Percentiles rank a stretch among this genome's conserved stretches.
Evolutionary conservation across 2,797 vertebrate species (phyloP).

Genomic region (Serranus cabrilla): DNA sequence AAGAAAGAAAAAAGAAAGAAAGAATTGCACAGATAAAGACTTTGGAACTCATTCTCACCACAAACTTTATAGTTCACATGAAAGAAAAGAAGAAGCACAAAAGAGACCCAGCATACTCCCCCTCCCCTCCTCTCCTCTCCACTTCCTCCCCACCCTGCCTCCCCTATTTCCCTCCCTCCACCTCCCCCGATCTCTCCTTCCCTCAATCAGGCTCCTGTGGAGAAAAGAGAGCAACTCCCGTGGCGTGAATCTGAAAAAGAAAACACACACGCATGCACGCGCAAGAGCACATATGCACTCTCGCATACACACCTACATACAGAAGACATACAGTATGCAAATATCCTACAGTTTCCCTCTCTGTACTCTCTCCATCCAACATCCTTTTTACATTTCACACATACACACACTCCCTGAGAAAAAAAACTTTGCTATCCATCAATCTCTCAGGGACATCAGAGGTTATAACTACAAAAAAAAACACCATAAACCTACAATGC

Average conservation of each 20-base stretch:
- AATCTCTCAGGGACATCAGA: slow-evolving; percentile 62
- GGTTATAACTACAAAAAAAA: slow-evolving; percentile 40
- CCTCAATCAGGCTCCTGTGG: slow-evolving; percentile 83
- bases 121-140: slow-evolving; percentile 14
- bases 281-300: slow-evolving; percentile 23
- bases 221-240: slow-evolving; percentile 84
- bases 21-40: slow-evolving; percentile 80
- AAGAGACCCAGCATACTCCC: slow-evolving; percentile 45
- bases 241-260: slow-evolving; percentile 83
- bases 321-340: slow-evolving; percentile 58
- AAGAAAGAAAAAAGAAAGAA: slow-evolving; percentile 62
- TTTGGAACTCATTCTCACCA: slow-evolving; percentile 77
- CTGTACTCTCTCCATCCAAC: slow-evolving; percentile 46
- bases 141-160: neutral
- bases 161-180: slow-evolving; percentile 50
- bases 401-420: slow-evolving; percentile 69
- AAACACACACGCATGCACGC: slow-evolving; percentile 73
- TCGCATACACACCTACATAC: slow-evolving; percentile 22
- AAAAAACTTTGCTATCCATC: slow-evolving; percentile 60
- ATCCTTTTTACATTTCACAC: slow-evolving; percentile 31
- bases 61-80: slow-evolving; percentile 71
- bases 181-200: slow-evolving; percentile 58
- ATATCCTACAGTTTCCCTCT: slow-evolving; percentile 49
- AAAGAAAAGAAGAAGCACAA: slow-evolving; percentile 67
- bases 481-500: slow-evolving; percentile 45